Evolutionary conservation across 2,888 invertebrate genomes (phyloP).

Genomic region (Choristoneura rosaceana): DNA sequence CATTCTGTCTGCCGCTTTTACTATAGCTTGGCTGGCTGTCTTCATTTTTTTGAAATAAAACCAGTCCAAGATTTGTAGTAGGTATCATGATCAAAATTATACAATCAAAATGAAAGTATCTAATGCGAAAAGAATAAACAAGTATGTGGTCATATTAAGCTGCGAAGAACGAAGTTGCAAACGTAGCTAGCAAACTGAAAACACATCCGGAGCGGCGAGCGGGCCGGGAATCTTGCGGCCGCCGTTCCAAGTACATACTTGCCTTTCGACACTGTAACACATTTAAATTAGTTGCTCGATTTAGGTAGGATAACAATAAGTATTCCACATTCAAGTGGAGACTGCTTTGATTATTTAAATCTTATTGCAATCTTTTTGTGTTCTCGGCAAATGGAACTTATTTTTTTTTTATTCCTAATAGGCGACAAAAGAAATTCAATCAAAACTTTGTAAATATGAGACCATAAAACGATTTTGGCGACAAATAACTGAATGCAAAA

Average conservation of each 20-base stretch:
- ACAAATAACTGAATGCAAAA: conserved; percentile 24
- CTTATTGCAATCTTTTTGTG: conserved; percentile 14
- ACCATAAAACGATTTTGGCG: background rate
- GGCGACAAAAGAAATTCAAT: background rate
- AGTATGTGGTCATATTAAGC: conserved; percentile 15
- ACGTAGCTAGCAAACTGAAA: conserved; percentile 12
- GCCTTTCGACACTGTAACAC: conserved; percentile 30
- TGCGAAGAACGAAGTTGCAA: conserved; percentile 13
- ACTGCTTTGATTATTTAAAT: conserved; percentile 25
- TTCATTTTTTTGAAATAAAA: too few species aligned
- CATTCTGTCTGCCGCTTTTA: too few species aligned
- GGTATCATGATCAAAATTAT: too few species aligned
- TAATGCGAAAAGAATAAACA: background rate
- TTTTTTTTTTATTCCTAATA: background rate
- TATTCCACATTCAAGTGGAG: conserved; percentile 5
- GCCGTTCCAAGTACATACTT: conserved; percentile 8
- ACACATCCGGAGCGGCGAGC: conserved; percentile 33
- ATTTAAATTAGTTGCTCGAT: conserved; percentile 15
- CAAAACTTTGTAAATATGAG: background rate
- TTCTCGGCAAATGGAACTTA: background rate
- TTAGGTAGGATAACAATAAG: conserved; percentile 27
- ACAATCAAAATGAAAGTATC: too few species aligned
- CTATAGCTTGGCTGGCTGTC: too few species aligned
- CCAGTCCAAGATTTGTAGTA: too few species aligned
- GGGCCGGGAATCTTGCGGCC: conserved; percentile 30